Evolutionary conservation across 2,113 vertebrate genomes (phyloP), one percentile per base, ranked within the genome.

Genomic region (Xiphias gladius): DNA sequence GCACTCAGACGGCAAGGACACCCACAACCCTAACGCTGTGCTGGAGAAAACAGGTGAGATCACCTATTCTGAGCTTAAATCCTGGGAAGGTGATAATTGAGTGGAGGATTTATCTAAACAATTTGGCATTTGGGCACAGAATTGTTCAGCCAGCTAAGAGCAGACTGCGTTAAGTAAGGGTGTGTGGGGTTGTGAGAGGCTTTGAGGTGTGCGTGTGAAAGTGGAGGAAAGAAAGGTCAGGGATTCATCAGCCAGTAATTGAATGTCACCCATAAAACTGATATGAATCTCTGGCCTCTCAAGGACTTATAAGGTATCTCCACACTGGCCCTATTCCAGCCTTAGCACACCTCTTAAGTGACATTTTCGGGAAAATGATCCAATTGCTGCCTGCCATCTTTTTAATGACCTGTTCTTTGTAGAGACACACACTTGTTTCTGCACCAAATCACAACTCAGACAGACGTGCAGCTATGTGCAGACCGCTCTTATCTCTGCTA

Each of bases 1-100:
- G 74, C 93, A 96, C 88, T 58, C 96, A 80, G 97, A 97, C 13
- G 93, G 93, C 76, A 98, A 97, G 91, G 97, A 96, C 74, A 92
- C 94, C 69, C 39, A 74, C 70, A 97, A 93, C 77, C 86, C 76
- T 2, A 93, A 95, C 11, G 93, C 95, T 0, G 90, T 94, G 16
- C 66, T 94, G 50, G 90, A 91, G 52, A 95, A 94, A 67, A 64
- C 87, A 86, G 94, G 95, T 95, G 80, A 93, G 88, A 30, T 10
- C 65, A 4, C 8, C 16, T 63, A 8, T 43, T 39, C 65, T 43
- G 32, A 19, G 16, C 57, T 72, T 39, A 55, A 75, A 85, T 32
- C 24, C 39, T 7, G 20, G 41, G 65, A 57, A 76, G 50, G n/a
- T 16, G 43, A 32, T 35, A 24, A 81, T 52, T 26, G 48, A 62